phyloP scores from a whole-genome alignment of 2,888 invertebrate species.

The Chrysolina americana region DNA sequence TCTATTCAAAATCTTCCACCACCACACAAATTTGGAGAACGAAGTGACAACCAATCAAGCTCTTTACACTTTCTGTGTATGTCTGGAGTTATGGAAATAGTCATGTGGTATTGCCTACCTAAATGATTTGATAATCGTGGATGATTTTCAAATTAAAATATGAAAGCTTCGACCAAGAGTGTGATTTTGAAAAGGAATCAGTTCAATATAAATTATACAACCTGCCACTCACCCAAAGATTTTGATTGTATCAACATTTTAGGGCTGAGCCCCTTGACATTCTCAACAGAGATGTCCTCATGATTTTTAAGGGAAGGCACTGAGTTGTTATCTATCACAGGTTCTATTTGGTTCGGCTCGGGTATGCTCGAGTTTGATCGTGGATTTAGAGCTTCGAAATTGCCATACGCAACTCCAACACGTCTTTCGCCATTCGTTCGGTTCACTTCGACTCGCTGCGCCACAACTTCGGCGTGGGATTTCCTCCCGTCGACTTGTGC shows the following conservation, averaged over 20 bases:
- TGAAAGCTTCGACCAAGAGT: no score
- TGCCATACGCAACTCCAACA: neutral
- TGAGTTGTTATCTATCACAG: slow-evolving; percentile 64
- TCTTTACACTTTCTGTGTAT: no score
- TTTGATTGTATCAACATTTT: slow-evolving; percentile 65
- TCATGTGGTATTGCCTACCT: no score
- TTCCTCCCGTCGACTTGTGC: slow-evolving; percentile 28
- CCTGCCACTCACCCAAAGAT: slow-evolving; percentile 67
- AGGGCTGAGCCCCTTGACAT: slow-evolving; percentile 46
- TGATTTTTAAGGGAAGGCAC: slow-evolving; percentile 64
- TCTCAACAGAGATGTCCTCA: slow-evolving; percentile 57
- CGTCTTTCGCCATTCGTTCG: slow-evolving; percentile 25
- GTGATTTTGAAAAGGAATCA: no score
- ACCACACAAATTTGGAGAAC: no score
- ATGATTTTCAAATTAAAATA: no score
- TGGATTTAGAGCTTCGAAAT: slow-evolving; percentile 3
- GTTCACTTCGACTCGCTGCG: slow-evolving; percentile 36
- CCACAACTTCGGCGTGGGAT: slow-evolving; percentile 26
- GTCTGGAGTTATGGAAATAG: no score
- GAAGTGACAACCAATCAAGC: no score
- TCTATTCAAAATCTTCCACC: no score
- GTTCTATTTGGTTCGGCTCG: slow-evolving; percentile 60
- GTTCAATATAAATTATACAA: no score
- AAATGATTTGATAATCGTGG: no score
- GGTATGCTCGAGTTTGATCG: slow-evolving; percentile 54